A percentile compares a stretch with the other conserved stretches of the same genome.
Evolutionary conservation across 2,797 vertebrate genomes (phyloP).

Genomic region (Cyclura pinguis): DNA sequence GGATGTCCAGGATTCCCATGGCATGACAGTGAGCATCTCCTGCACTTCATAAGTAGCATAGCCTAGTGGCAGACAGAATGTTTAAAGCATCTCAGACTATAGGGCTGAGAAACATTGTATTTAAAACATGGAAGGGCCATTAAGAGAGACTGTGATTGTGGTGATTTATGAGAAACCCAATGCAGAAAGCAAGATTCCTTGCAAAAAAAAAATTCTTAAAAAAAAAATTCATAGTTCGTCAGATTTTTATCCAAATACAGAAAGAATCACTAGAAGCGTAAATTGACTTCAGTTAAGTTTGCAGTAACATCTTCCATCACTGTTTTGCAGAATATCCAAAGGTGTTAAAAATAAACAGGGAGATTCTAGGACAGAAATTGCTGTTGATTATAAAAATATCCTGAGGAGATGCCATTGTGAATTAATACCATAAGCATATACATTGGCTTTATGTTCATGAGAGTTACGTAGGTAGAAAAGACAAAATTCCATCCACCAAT

Average conservation of each 20-base stretch:
- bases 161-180: background rate
- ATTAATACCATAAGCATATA: constrained; percentile 23
- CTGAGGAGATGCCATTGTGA: constrained; percentile 14
- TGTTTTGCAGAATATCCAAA: constrained; percentile 17
- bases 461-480: constrained; percentile 41
- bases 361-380: constrained; percentile 29
- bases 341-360: constrained; percentile 8
- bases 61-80: no score
- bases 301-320: background rate
- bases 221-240: background rate
- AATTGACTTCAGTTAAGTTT: background rate
- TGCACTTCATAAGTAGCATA: background rate
- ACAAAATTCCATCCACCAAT: constrained; percentile 18
- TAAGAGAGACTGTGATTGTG: background rate
- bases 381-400: constrained; percentile 31
- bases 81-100: background rate
- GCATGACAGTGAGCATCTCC: background rate
- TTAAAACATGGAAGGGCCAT: background rate
- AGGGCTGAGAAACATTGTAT: background rate
- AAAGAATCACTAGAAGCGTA: background rate
- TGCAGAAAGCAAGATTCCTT: background rate
- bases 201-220: background rate
- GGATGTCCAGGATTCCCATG: background rate
- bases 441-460: constrained; percentile 21
- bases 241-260: background rate